Conservation (phyloP, 2,888 invertebrate genomes). For the Xylophagus ater region DNA sequence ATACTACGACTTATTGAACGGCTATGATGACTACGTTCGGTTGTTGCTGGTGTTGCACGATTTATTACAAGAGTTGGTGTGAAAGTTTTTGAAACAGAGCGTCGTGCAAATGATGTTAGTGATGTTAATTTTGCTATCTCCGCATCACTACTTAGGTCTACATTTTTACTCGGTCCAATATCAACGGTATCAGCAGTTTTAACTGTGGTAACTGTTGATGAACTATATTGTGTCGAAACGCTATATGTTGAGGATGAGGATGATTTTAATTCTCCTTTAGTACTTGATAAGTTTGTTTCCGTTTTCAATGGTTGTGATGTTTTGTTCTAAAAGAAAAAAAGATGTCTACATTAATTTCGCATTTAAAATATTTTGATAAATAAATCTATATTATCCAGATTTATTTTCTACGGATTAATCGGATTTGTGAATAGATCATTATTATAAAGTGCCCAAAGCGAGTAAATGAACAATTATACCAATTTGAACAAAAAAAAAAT, state of each 20-base stretch:
- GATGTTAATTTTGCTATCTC: conserved; percentile 31
- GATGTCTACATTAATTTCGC: too few species aligned
- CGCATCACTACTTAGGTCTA: conserved; percentile 17
- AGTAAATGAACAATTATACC: too few species aligned
- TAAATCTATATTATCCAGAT: neutral
- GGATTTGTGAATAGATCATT: too few species aligned
- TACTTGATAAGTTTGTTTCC: conserved; percentile 24
- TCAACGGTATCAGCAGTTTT: conserved; percentile 24
- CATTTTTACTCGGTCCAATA: conserved; percentile 25
- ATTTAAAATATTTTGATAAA: neutral
- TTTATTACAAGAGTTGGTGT: conserved; percentile 16
- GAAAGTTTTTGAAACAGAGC: conserved; percentile 30
- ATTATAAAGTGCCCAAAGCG: too few species aligned
- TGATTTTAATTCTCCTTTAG: conserved; percentile 13
- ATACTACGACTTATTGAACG: conserved; percentile 27
- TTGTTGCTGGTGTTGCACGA: conserved; percentile 20
- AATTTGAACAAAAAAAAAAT: too few species aligned
- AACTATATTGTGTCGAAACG: conserved; percentile 25
- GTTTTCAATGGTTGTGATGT: conserved; percentile 19
- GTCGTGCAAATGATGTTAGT: conserved; percentile 24
- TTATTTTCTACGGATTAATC: too few species aligned
- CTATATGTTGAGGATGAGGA: conserved; percentile 12
- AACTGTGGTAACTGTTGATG: conserved; percentile 26
- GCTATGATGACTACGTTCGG: conserved; percentile 21
- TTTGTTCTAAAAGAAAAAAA: conserved; percentile 8